These are phyloP conservation scores for Drosophila melanica DNA, from an alignment of 1,140 invertebrate species.

Conservation along the genomic window DNA sequence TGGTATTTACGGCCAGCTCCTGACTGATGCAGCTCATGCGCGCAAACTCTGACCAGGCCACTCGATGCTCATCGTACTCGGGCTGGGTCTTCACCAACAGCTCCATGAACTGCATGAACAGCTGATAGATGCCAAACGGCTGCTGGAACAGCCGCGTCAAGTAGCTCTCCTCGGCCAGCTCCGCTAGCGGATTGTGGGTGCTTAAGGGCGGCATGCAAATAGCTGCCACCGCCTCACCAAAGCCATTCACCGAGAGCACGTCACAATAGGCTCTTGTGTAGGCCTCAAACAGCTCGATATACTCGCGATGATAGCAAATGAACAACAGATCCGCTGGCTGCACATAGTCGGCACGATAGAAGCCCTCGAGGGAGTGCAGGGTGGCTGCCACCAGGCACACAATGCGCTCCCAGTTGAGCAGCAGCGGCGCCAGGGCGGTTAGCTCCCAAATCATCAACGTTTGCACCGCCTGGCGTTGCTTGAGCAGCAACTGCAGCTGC, in stretches of 20 bases:
- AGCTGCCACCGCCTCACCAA: slow-evolving; percentile 56
- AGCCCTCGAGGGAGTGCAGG: slow-evolving; percentile 88
- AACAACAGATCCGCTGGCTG: slow-evolving; percentile 88
- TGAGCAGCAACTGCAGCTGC: slow-evolving; percentile 69
- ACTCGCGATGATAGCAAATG: slow-evolving; percentile 89
- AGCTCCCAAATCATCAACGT: slow-evolving; percentile 62
- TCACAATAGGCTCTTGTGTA: slow-evolving; percentile 91
- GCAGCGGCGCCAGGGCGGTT: slow-evolving; percentile 83
- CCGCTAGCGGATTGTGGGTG: slow-evolving; percentile 54
- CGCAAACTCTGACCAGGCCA: slow-evolving; percentile 69
- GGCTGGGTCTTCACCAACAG: slow-evolving; percentile 56
- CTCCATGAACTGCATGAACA: slow-evolving; percentile 76
- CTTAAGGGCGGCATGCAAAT: slow-evolving; percentile 41
- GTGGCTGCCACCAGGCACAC: slow-evolving; percentile 89
- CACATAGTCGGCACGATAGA: slow-evolving; percentile 87
- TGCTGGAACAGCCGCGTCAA: slow-evolving; percentile 72
- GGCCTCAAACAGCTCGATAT: slow-evolving; percentile 88
- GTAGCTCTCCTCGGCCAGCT: slow-evolving; percentile 69
- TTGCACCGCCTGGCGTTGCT: slow-evolving; percentile 63
- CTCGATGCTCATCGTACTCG: slow-evolving; percentile 65
- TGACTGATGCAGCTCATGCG: slow-evolving; percentile 73
- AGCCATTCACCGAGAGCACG: slow-evolving; percentile 88
- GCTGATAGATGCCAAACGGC: slow-evolving; percentile 71
- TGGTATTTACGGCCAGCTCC: slow-evolving; percentile 78
- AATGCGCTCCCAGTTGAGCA: slow-evolving; percentile 87